Percentiles rank a stretch among this genome's conserved stretches.
These are phyloP conservation scores for Rachycentron canadum DNA, from an alignment of 2,797 vertebrate species.

Conservation along the genomic window DNA sequence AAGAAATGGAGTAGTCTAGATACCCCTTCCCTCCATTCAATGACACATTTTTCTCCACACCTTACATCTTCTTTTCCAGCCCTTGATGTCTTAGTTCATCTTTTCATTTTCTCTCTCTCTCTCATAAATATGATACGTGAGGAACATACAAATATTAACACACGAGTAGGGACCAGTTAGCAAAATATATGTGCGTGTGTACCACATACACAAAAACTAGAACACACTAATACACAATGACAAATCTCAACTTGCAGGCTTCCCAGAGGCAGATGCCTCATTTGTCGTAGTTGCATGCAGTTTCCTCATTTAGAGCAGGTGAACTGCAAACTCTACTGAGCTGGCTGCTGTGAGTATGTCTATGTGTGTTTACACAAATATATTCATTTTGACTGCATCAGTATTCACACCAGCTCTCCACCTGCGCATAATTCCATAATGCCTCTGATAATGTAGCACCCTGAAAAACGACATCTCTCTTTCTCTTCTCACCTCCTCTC, in stretches of 20 bases:
- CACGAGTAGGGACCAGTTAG: constrained; percentile 38
- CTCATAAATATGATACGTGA: constrained; percentile 34
- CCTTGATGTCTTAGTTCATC: constrained; percentile 40
- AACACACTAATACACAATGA: constrained; percentile 41
- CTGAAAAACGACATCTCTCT: constrained; percentile 69
- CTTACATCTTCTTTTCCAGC: background rate
- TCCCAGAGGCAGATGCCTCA: constrained; percentile 60
- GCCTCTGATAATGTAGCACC: constrained; percentile 74
- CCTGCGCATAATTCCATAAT: constrained; percentile 78
- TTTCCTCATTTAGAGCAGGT: constrained; percentile 77
- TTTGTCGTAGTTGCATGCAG: constrained; percentile 61
- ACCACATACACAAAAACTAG: constrained; percentile 22
- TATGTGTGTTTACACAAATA: constrained; percentile 66
- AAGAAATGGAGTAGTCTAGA: constrained; percentile 22
- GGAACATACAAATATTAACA: constrained; percentile 42
- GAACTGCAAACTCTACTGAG: constrained; percentile 53
- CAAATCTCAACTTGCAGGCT: constrained; percentile 48
- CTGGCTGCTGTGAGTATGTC: constrained; percentile 33
- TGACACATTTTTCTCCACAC: constrained; percentile 5
- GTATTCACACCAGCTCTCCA: constrained; percentile 74
- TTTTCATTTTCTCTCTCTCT: constrained; percentile 24
- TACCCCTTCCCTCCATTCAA: constrained; percentile 27
- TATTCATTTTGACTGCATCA: constrained; percentile 68
- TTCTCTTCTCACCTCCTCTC: constrained; percentile 64
- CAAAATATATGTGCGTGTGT: constrained; percentile 2